Evolutionary conservation across 23 tunicate species (phyloP), one percentile per base, ranked within the genome.

Genomic region (Oikopleura vanhoeffeni): DNA sequence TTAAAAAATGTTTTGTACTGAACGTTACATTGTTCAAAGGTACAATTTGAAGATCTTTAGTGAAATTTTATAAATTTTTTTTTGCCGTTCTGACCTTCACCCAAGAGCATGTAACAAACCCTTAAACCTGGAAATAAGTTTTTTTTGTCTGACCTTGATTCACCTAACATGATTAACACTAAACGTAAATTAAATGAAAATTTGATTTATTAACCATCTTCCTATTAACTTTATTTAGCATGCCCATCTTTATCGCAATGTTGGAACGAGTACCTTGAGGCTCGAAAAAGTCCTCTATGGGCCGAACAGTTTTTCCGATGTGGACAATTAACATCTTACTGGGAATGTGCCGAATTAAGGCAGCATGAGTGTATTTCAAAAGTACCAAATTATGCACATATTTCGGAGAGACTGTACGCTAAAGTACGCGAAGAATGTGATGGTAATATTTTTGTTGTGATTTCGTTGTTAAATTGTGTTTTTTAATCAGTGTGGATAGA

Each of bases 261-360:
- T 49, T 49, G 64, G 64, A 49, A 49, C 64, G 24, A 24, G 13
- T 49, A 49, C 64, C 64, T 49, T 49, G 64, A 49, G 24, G 64
- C 64, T 8, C 64, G 64, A 8, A 49, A 49, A 49, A 49, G 64
- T 49, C 64, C 64, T 8, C 64, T 49, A 8, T 49, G 64, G 64
- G 64, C 64, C 36, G 79, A 71, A 71, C 35, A 71, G 38, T 71
- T 71, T 71, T 71, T 71, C 79, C 79, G 79, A 33, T 71, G 79
- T 30, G 79, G 79, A 4, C 79, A 71, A 38, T 71, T 71, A 71
- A 30, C 27, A 4, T 71, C 79, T 33, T 71, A 71, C 79, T 71
- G 79, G 79, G 35, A 71, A 3, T 71, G 79, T 30, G 4, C 27
- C 38, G 79, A 71, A 71, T 33, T 18, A 2, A 49, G 18, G 18